Evolutionary conservation across 2,888 invertebrate species (phyloP).

Genomic region (Drosophila birchii): DNA sequence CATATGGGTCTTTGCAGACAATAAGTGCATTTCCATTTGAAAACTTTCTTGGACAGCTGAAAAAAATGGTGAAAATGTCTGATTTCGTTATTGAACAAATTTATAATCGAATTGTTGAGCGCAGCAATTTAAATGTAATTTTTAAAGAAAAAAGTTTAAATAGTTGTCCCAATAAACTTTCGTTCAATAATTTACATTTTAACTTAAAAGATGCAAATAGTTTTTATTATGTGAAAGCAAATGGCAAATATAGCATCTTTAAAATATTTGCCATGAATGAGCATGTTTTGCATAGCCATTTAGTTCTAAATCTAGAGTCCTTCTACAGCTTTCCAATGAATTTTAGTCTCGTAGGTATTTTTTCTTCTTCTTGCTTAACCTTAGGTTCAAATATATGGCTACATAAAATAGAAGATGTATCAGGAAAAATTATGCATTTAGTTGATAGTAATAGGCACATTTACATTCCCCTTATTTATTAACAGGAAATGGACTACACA

Average conservation of each 20-base stretch:
- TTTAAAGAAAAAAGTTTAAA: not conserved
- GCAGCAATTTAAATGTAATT: not conserved
- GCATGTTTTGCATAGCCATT: not conserved
- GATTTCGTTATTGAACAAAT: not conserved
- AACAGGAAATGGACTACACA: not conserved
- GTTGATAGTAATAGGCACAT: not conserved
- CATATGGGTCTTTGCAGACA: slow-evolving; percentile 2
- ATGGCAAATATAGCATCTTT: not conserved
- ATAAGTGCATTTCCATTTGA: slow-evolving; percentile 1
- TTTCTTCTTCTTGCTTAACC: not conserved
- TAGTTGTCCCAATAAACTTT: slow-evolving; percentile 3
- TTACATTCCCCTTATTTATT: not conserved
- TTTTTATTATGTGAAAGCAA: not conserved
- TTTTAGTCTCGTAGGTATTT: not conserved
- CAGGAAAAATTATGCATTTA: not conserved
- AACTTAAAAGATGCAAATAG: not conserved
- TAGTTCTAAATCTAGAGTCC: not conserved
- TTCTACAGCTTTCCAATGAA: not conserved
- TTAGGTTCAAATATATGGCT: not conserved
- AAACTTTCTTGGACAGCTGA: not conserved
- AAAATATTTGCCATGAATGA: not conserved
- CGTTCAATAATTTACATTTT: not conserved
- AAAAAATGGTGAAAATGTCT: not conserved
- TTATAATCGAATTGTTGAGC: not conserved
- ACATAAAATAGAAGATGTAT: not conserved